Conservation (phyloP, 2,113 vertebrate genomes). For the Patagioenas fasciata region DNA sequence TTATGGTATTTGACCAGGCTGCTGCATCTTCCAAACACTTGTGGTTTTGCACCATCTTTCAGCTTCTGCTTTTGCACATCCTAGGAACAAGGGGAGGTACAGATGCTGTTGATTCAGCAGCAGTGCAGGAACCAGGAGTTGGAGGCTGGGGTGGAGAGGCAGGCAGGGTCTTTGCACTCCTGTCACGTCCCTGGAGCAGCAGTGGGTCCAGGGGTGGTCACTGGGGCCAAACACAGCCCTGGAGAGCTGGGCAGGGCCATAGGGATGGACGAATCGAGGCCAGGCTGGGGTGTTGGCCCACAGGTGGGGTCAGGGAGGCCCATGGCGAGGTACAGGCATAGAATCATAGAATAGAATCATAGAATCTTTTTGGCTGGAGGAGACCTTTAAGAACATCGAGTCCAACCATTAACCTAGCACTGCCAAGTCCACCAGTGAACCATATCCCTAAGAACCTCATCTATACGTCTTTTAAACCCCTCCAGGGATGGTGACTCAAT, state of each 20-base stretch:
- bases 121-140: background rate
- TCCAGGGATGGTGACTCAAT: too few species aligned
- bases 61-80: background rate
- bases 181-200: background rate
- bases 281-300: background rate
- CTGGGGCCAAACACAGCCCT: background rate
- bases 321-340: background rate
- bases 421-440: too few species aligned
- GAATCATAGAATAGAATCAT: too few species aligned
- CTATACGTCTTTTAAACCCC: too few species aligned
- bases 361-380: too few species aligned
- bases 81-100: accelerated
- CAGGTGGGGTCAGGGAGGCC: background rate
- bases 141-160: background rate
- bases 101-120: accelerated
- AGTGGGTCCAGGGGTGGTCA: accelerated
- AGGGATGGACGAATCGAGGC: background rate
- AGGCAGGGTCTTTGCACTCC: background rate
- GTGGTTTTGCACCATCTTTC: background rate
- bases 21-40: background rate
- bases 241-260: background rate
- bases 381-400: too few species aligned
- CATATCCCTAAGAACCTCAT: too few species aligned
- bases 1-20: background rate
- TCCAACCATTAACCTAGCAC: too few species aligned